Evolutionary conservation across 2,797 vertebrate genomes (phyloP).

Genomic region (Lepidocolaptes lacrymiger): DNA sequence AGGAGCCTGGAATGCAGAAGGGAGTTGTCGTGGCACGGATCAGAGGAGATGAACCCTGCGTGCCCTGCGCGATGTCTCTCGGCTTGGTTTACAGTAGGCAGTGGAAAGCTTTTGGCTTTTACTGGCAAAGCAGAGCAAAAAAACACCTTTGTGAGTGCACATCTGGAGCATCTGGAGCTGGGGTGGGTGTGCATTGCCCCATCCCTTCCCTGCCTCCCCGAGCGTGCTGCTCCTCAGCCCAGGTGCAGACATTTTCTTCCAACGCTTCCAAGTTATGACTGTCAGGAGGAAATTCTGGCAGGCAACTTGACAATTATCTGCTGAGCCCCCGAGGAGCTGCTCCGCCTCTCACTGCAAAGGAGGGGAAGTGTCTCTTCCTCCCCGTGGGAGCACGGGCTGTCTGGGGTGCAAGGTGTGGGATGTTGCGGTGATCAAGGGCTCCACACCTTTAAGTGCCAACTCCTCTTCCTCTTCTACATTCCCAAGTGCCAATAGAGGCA

Average conservation of each 20-base stretch:
- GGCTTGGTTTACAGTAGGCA: background rate
- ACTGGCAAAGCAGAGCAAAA: background rate
- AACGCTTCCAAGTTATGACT: background rate
- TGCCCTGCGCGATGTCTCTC: background rate
- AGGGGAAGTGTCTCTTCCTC: slow-evolving; percentile 16
- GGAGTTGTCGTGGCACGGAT: background rate
- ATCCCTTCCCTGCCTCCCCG: background rate
- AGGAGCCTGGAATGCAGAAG: background rate
- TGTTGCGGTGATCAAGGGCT: background rate
- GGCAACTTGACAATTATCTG: background rate
- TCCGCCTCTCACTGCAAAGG: slow-evolving; percentile 18
- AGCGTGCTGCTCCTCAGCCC: background rate
- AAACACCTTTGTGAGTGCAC: fast-evolving
- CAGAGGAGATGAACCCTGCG: background rate
- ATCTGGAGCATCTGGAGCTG: background rate
- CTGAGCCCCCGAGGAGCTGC: background rate
- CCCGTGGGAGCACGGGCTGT: background rate
- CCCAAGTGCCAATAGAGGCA: fast-evolving
- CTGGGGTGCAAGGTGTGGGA: background rate
- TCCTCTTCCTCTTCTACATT: background rate
- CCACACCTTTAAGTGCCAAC: background rate
- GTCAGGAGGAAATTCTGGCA: slow-evolving; percentile 54
- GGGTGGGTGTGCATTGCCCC: background rate
- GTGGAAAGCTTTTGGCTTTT: background rate
- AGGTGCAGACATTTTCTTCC: slow-evolving; percentile 56